phyloP scores from a whole-genome alignment of 2,888 invertebrate species.

The Apoda limacodes region DNA sequence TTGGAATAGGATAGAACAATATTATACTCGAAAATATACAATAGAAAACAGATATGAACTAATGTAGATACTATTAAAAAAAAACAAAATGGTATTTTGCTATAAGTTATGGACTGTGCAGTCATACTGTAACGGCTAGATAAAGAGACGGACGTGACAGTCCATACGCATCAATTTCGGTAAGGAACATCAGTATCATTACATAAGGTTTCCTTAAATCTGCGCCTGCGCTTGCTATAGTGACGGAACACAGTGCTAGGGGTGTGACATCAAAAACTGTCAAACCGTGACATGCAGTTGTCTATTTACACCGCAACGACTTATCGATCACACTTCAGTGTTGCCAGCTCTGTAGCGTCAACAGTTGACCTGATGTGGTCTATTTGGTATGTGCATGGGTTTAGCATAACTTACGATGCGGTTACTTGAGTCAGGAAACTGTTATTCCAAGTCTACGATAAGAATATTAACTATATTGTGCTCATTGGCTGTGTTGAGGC shows the following conservation, averaged over 20 bases:
- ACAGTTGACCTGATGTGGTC: constrained; percentile 42
- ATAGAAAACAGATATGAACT: too few species aligned
- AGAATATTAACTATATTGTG: constrained; percentile 66
- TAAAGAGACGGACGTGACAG: not conserved
- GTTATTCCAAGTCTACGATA: constrained; percentile 67
- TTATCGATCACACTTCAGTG: constrained; percentile 37
- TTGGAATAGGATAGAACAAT: too few species aligned
- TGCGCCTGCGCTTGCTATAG: constrained; percentile 59
- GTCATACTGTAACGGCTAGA: not conserved
- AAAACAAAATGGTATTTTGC: too few species aligned
- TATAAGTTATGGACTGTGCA: not conserved
- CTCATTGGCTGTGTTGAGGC: constrained; percentile 68
- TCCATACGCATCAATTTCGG: not conserved
- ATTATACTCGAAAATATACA: too few species aligned
- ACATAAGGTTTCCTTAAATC: constrained; percentile 27
- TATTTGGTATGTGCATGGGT: constrained; percentile 63
- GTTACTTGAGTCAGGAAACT: constrained; percentile 65
- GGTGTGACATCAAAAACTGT: constrained; percentile 67
- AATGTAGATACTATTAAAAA: too few species aligned
- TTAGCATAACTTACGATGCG: constrained; percentile 68
- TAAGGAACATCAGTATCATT: not conserved
- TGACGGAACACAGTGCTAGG: constrained; percentile 69
- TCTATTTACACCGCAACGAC: constrained; percentile 46
- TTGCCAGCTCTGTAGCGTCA: constrained; percentile 32
- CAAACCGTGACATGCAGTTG: constrained; percentile 67